Evolutionary conservation across 2,113 vertebrate genomes (phyloP), one percentile per base, ranked within the genome.

Genomic region (Pseudolaguvia tuberculata): DNA sequence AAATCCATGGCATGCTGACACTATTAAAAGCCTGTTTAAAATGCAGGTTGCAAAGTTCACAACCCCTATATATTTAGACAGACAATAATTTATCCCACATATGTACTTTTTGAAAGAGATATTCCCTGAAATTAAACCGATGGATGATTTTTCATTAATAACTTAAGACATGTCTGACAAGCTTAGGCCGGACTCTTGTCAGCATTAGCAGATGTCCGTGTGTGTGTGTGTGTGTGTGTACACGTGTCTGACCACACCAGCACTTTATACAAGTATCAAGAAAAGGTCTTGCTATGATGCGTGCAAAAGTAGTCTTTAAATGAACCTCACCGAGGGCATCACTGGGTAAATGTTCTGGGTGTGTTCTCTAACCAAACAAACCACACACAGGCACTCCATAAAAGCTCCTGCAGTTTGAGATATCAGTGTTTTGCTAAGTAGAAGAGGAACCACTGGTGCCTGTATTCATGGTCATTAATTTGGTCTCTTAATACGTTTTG

Each of bases 251-350:
- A 72, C 68, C 69, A 29, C 63, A 66, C 47, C 84, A 87, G 77
- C 62, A 50, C 79, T 79, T 90, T 89, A 88, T 85, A 78, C 78
- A 87, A 87, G 47, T 9, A 77, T 82, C 73, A 62, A 74, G 76
- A 78, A 72, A 66, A 61, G 77, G 80, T 0, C 0, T 53, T 79
- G 85, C 84, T 86, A 87, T 86, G 80, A 85, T 84, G 83, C 78
- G 81, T 85, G 83, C 85, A 87, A 86, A 85, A 87, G 86, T 82
- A 83, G 83, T 79, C 83, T 86, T 89, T 86, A 90, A 87, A 86
- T 87, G 85, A 71, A 77, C 80, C 85, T 82, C 73, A 79, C 79
- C 81, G 82, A 83, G 84, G 87, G 79, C 82, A 83, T 85, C 85
- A 86, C 73, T 35, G 84, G 66, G 69, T 50, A 59, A 73, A 55